phyloP scores from a whole-genome alignment of 2,797 vertebrate genomes.

The Alcedo quadribrachys region DNA sequence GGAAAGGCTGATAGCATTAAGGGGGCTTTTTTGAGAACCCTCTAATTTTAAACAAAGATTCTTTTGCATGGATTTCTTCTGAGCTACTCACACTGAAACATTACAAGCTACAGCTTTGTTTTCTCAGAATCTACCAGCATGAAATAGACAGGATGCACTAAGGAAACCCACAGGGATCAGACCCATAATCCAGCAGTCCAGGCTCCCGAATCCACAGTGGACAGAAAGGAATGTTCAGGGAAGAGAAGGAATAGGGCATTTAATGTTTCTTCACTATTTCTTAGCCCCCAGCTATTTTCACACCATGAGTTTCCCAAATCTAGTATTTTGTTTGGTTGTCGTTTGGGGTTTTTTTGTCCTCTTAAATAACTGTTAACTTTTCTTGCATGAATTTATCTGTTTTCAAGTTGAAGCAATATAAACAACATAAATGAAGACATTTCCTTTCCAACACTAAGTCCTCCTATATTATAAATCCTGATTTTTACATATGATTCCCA shows the following conservation, averaged over 20 bases:
- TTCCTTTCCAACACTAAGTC: background rate
- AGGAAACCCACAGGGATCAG: background rate
- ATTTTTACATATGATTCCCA: background rate
- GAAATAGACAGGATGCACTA: background rate
- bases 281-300: background rate
- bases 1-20: background rate
- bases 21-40: background rate
- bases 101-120: background rate
- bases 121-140: background rate
- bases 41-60: background rate
- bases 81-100: background rate
- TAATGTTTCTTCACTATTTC: background rate
- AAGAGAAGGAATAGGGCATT: background rate
- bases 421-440: background rate
- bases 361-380: background rate
- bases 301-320: background rate
- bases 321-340: background rate
- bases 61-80: background rate
- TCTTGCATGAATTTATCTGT: background rate
- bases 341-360: too few relatives aligned
- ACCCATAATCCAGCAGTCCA: background rate
- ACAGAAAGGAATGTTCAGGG: background rate
- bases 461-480: background rate
- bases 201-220: background rate
- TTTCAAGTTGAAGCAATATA: background rate